Conservation (phyloP, 1,140 invertebrate genomes). For the Ceratoteleas bidentatus region DNA sequence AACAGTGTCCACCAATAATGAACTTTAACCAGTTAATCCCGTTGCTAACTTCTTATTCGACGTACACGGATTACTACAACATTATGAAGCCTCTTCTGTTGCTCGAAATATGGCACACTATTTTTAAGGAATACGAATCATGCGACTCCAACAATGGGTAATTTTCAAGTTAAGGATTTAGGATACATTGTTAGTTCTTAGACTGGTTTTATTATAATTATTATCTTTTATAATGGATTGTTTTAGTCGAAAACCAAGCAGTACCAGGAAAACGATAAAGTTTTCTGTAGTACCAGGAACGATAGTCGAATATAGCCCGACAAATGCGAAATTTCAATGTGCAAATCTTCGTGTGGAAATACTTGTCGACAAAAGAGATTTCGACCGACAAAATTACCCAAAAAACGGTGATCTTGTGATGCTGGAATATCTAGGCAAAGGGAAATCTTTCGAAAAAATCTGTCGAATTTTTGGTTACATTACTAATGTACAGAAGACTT, state of each 20-base stretch:
- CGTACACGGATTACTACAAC: constrained; percentile 71
- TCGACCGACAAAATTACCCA: constrained; percentile 46
- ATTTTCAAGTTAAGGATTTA: neutral
- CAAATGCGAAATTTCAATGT: constrained; percentile 31
- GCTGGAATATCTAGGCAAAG: constrained; percentile 57
- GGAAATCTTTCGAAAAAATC: too few species aligned
- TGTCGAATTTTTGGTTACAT: constrained; percentile 66
- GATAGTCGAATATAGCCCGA: neutral
- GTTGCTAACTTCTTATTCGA: constrained; percentile 61
- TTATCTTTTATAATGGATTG: neutral
- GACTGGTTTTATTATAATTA: too few species aligned
- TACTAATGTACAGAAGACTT: constrained; percentile 35
- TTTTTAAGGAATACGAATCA: constrained; percentile 67
- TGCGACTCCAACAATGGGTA: constrained; percentile 28
- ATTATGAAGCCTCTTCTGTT: constrained; percentile 68
- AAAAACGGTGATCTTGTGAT: constrained; percentile 68
- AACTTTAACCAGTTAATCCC: constrained; percentile 27
- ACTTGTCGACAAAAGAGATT: constrained; percentile 49
- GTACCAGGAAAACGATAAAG: neutral
- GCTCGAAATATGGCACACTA: constrained; percentile 70
- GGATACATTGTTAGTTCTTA: neutral
- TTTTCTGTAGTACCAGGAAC: constrained; percentile 24
- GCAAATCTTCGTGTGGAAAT: constrained; percentile 66
- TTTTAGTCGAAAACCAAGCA: neutral
- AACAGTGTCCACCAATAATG: constrained; percentile 65